A percentile compares a stretch with the other conserved stretches of the same genome.
phyloP scores from a whole-genome alignment of 92 coral and sea anemone species.

The Bergia sp. region DNA sequence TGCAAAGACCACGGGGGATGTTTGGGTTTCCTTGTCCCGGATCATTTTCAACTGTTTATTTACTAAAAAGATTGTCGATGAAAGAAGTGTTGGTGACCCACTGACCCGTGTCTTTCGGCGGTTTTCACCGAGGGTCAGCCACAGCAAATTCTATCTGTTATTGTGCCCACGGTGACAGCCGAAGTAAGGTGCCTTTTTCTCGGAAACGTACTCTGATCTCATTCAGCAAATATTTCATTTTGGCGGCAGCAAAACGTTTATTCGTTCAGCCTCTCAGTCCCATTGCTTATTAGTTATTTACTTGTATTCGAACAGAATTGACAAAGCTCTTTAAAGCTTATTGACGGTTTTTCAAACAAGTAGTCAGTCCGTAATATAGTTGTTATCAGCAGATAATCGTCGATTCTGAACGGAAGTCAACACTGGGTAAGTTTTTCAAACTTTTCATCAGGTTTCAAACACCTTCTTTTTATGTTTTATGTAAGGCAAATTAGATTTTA shows the following conservation, averaged over 20 bases:
- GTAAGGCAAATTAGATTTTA: background rate
- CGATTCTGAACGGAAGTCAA: slow-evolving; percentile 17
- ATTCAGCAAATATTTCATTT: slow-evolving; percentile 23
- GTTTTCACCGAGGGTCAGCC: slow-evolving; percentile 12
- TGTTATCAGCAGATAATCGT: slow-evolving; percentile 10
- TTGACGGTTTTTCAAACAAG: background rate
- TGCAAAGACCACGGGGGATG: slow-evolving; percentile 43
- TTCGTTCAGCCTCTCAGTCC: background rate
- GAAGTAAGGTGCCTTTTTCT: background rate
- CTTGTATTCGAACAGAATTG: background rate
- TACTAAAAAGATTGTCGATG: slow-evolving; percentile 39
- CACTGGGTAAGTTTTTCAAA: slow-evolving; percentile 8
- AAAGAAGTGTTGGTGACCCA: slow-evolving; percentile 29
- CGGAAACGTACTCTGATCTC: slow-evolving; percentile 16
- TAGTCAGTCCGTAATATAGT: slow-evolving; percentile 1
- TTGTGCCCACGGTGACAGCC: background rate
- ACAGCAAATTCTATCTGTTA: slow-evolving; percentile 23
- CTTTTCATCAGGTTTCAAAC: slow-evolving; percentile 13
- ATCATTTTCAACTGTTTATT: slow-evolving; percentile 42
- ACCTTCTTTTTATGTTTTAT: background rate
- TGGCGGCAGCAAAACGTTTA: background rate
- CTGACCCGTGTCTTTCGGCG: slow-evolving; percentile 40
- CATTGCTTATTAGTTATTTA: background rate
- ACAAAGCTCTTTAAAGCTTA: slow-evolving; percentile 8
- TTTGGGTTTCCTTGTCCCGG: slow-evolving; percentile 16